Evolutionary conservation across 1,140 invertebrate species (phyloP), one percentile per base, ranked within the genome.

Genomic region (Papilio machaon): DNA sequence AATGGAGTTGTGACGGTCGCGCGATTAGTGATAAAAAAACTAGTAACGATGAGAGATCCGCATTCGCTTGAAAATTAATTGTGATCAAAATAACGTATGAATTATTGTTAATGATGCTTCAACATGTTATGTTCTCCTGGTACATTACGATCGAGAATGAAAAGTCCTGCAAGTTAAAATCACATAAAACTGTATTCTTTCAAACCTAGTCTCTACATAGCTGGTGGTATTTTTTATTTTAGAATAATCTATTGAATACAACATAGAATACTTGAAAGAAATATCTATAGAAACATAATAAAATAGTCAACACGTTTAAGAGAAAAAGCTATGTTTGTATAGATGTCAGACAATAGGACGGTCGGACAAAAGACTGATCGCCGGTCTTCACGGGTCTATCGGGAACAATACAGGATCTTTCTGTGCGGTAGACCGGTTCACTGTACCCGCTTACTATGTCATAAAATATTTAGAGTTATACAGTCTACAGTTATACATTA

Each of bases 291-390:
- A 70, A 70, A 70, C 38, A 3, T 38, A 35, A 70, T 60, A 60
- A 60, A 60, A 60, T 35, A 70, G 64, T 70, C 23, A 70, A 70
- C 64, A 70, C 64, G 11, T 6, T 70, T 70, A 70, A 70, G 15
- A 70, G 64, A 35, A 35, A 35, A 58, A n/a, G 17, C 54, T 70
- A 70, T 70, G 15, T 70, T 70, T 70, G 64, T 70, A 23, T 64
- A 70, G 64, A 70, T 70, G 30, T 70, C 64, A 70, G 64, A 70
- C 64, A 70, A 70, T 38, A 70, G 64, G 64, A 17, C 30, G 64
- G 64, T 70, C 13, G 64, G 64, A 70, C 64, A 70, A 70, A 70
- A 70, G 64, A 35, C 30, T 11, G 64, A 35, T 70, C 64, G 64
- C 30, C 13, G 13, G 60, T 11, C 64, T 70, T 70, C 64, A 70